Base-by-base conservation (phyloP, 1,140 invertebrate species). In the Papilio aristodemus region DNA sequence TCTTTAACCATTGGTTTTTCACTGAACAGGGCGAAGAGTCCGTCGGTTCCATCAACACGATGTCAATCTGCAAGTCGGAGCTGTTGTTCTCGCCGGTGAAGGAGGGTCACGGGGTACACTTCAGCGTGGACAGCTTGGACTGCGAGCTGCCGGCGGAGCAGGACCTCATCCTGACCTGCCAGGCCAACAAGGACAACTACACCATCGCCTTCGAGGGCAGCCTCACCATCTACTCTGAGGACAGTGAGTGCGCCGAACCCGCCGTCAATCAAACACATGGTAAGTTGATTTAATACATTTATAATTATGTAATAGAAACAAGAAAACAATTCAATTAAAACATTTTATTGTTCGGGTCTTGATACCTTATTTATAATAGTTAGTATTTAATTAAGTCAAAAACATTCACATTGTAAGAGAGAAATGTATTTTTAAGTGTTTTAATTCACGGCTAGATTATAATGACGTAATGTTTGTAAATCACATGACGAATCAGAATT, bases 121-220 rank as follows among this genome's bases (percentile, higher is more conserved):
- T 97, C 88, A 97, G 96, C 67, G 96, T 97, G 22, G 97, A 98
- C 84, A 98, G 97, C 54, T 92, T 98, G 64, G 97, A 98, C 86
- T 97, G 96, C 89, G 96, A 97, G 80, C 92, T 94, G 68, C 93
- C 93, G 74, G 93, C 94, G 57, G 95, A 95, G 80, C 94, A 94
- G 72, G 96, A 98, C 80, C 95, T 98, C 83, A 94, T 98, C 79
- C 93, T 97, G 38, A 98, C 97, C 63, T 97, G 96, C 85, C 95
- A 96, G 84, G 95, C 96, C 11, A 97, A 98, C 82, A 97, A 97
- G 92, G 95, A 97, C 84, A 98, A 98, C 91, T 98, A 98, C 85
- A 98, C 97, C 63, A 97, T 98, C 79, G 97, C 97, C 59, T 98
- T 98, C 80, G 97, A 98, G 92, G 97, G 96, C 75, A 97, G 96